A percentile compares a stretch with the other conserved stretches of the same genome.
These are phyloP conservation scores for Microplitis mediator DNA, from an alignment of 1,140 invertebrate species.

Conservation along the genomic window DNA sequence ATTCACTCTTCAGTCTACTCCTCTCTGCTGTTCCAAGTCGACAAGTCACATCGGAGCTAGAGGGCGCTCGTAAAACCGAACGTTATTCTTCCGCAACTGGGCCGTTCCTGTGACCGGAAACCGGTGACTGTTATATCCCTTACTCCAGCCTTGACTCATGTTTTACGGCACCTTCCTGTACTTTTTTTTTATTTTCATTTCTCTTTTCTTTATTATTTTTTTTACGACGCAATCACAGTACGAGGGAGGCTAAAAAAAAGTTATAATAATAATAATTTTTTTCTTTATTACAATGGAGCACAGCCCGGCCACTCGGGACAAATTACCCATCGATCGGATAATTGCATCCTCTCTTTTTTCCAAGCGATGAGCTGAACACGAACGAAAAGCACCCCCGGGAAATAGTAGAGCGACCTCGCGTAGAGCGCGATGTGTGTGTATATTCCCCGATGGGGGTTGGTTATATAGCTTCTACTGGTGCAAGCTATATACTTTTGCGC, in stretches of 20 bases:
- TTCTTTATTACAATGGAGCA: neutral
- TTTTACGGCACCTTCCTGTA: neutral
- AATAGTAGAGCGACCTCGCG: slow-evolving; percentile 7
- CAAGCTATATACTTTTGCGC: neutral
- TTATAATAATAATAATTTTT: neutral
- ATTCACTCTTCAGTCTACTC: neutral
- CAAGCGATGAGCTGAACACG: neutral
- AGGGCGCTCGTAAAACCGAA: neutral
- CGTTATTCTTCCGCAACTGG: neutral
- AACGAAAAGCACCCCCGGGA: slow-evolving; percentile 21
- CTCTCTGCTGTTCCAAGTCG: neutral
- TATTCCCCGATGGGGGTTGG: slow-evolving; percentile 1
- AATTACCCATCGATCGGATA: slow-evolving; percentile 29
- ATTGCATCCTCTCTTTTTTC: slow-evolving; percentile 19
- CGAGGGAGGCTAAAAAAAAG: neutral
- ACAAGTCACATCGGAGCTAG: neutral
- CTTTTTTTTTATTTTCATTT: neutral
- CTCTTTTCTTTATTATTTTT: neutral
- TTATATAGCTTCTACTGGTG: neutral
- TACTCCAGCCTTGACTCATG: neutral
- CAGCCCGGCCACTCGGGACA: slow-evolving; percentile 3
- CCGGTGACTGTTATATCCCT: neutral
- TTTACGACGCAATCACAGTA: neutral
- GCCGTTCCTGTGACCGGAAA: slow-evolving; percentile 1
- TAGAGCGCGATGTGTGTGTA: neutral